These are phyloP conservation scores for Holothuria leucospilota DNA, from an alignment of 53 echinoderm and acorn worm species.

Conservation along the genomic window DNA sequence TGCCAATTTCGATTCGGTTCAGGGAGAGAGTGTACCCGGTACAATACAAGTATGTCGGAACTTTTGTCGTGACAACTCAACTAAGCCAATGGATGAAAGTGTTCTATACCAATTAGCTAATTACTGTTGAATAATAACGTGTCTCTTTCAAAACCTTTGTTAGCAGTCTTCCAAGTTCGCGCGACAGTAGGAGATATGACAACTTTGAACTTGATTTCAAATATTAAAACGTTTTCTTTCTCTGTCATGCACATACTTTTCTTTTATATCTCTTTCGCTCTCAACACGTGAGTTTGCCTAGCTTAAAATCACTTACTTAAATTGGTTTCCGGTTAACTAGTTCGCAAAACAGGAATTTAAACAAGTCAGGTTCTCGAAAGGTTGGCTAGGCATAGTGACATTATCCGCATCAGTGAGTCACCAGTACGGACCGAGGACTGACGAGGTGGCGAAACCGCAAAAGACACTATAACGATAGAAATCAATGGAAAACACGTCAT, in stretches of 20 bases:
- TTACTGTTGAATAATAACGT: constrained; percentile 41
- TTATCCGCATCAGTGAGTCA: constrained; percentile 34
- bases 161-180: too few relatives aligned
- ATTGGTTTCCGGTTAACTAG: constrained; percentile 53
- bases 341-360: constrained; percentile 43
- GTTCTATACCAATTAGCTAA: constrained; percentile 43
- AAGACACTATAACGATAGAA: neutral
- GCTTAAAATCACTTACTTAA: constrained; percentile 52
- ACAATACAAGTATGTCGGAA: too few relatives aligned
- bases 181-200: constrained; percentile 18
- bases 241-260: neutral
- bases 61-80: too few relatives aligned
- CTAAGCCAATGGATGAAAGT: too few relatives aligned
- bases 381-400: constrained; percentile 16
- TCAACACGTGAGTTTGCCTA: constrained; percentile 26
- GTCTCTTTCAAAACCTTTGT: constrained; percentile 23
- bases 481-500: constrained; percentile 7
- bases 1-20: too few relatives aligned
- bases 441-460: constrained; percentile 29
- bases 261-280: neutral
- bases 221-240: constrained; percentile 39
- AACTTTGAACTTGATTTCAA: constrained; percentile 9
- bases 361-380: constrained; percentile 4
- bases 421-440: neutral
- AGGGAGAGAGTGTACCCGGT: too few relatives aligned